Conservation (phyloP, 2,888 invertebrate genomes). For the Oegoconia quadripuncta region DNA sequence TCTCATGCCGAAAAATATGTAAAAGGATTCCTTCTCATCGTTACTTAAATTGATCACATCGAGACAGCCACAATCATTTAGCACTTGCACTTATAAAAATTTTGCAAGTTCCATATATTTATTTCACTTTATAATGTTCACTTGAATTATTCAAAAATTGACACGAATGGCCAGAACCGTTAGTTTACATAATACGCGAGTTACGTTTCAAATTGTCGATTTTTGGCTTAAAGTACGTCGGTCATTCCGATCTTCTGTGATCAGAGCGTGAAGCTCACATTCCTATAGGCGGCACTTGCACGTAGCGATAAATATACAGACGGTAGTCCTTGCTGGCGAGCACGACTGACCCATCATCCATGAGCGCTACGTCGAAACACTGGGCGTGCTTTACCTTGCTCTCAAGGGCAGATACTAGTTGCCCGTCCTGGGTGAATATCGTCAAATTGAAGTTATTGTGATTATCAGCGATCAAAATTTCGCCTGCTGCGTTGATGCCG, state of each 20-base stretch:
- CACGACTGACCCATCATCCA: constrained; percentile 99
- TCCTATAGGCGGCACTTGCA: constrained; percentile 94
- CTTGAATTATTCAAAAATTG: constrained; percentile 63
- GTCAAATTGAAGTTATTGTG: constrained; percentile 99
- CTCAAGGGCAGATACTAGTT: constrained; percentile 97
- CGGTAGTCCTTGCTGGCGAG: constrained; percentile 99
- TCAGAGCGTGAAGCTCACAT: constrained; percentile 77
- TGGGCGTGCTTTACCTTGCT: constrained; percentile 99
- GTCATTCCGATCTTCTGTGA: constrained; percentile 70
- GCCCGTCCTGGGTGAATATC: constrained; percentile 98
- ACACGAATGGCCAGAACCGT: constrained; percentile 55
- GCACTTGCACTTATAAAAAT: constrained; percentile 60
- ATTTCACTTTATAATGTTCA: constrained; percentile 44
- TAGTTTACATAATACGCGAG: constrained; percentile 30
- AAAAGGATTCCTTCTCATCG: constrained; percentile 55
- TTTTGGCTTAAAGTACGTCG: constrained; percentile 60
- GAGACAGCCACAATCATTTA: constrained; percentile 62
- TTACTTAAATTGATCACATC: constrained; percentile 64
- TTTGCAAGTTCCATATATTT: constrained; percentile 45
- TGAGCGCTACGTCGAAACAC: constrained; percentile 99
- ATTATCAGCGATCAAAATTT: constrained; percentile 99
- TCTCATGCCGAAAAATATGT: constrained; percentile 59
- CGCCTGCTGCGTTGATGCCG: constrained; percentile 97
- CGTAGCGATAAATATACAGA: constrained; percentile 99
- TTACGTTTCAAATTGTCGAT: constrained; percentile 52